Evolutionary conservation across 2,888 invertebrate genomes (phyloP), one percentile per base, ranked within the genome.

Genomic region (Hydropsyche betteni): DNA sequence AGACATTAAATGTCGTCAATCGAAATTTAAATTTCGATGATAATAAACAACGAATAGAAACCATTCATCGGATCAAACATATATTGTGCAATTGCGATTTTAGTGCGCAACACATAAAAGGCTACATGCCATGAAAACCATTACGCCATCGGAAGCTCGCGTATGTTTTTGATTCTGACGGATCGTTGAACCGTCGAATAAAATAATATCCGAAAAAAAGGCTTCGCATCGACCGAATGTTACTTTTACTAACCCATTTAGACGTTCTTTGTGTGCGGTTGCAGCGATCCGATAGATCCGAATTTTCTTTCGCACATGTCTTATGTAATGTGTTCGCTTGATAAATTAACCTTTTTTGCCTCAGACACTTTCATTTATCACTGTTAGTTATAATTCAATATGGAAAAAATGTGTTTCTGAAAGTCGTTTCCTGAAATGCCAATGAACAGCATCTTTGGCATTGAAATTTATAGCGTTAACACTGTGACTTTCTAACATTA

Each of bases 171-270:
- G 44, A 51, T 52, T 14, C 51, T 71, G 71, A 24, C 24, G 34
- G 72, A 72, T 58, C 72, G 72, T 72, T 72, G 72, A 72, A 72
- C 72, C 38, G 38, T 24, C 44, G 44, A 69, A 72, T 50, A 52
- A 70, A 70, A 69, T 44, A 52, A 52, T n/a, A 52, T 70, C 14
- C 16, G 16, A 58, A 52, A 72, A 64, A 64, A 61, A 61, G 24
- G 4, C 58, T 24, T 24, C 58, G 24, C 14, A 53, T 24, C 16
- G 61, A 33, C 72, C 53, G 44, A 33, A 53, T 34, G 53, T 72
- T 38, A 72, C 72, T 72, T 72, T 72, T 72, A 72, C 72, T 72
- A 72, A 61, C 72, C 72, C 61, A 72, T 72, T 72, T 72, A 14
- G 58, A 10, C 0, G 6, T 10, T 44, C 44, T 44, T 44, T 10